Percentiles rank a stretch among this genome's conserved stretches.
Evolutionary conservation across 2,888 invertebrate genomes (phyloP).

Genomic region (Ectemnius cavifrons): DNA sequence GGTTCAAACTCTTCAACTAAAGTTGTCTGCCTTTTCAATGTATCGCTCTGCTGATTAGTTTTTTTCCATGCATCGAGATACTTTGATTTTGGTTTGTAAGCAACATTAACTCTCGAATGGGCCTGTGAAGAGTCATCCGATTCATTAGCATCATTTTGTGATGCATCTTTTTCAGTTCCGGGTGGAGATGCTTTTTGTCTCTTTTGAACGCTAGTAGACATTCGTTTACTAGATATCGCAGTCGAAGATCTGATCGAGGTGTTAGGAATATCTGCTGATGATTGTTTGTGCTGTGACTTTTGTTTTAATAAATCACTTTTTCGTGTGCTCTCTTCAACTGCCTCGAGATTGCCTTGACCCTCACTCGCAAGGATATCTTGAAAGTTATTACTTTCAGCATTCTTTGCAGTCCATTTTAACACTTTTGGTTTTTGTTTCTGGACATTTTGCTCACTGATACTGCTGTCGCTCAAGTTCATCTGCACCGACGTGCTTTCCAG

Average conservation of each 20-base stretch:
- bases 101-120: rapidly evolving
- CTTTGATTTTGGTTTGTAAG: conserved; percentile 17
- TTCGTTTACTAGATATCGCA: too few species aligned
- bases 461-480: not conserved
- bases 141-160: too few species aligned
- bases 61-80: not conserved
- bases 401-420: not conserved
- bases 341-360: too few species aligned
- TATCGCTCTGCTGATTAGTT: not conserved
- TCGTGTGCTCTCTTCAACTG: not conserved
- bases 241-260: too few species aligned
- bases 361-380: not conserved
- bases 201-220: too few species aligned
- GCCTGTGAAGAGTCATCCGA: not conserved
- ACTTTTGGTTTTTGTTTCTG: conserved; percentile 18
- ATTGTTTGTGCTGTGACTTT: not conserved
- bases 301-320: conserved; percentile 18
- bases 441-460: not conserved
- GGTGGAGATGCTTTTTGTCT: too few species aligned
- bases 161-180: not conserved
- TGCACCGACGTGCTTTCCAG: not conserved
- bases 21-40: not conserved
- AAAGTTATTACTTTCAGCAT: not conserved
- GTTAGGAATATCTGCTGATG: not conserved
- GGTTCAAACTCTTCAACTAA: too few species aligned